Evolutionary conservation across 2,113 vertebrate genomes (phyloP).

Genomic region (Amazona guildingii): DNA sequence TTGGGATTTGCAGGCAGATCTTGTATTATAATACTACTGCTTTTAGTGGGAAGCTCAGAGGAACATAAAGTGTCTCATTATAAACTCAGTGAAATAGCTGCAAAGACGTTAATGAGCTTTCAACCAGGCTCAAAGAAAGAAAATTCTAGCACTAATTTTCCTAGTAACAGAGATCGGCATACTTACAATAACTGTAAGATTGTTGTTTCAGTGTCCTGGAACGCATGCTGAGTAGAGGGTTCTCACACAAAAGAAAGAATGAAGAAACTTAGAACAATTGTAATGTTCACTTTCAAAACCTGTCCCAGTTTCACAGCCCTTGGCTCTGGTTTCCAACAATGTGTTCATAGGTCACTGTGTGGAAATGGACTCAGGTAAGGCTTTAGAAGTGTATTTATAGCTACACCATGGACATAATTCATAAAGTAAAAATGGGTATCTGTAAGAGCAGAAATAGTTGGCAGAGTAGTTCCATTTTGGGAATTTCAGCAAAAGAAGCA

Average conservation of each 20-base stretch:
- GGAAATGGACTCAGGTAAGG: not conserved
- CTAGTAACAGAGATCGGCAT: not conserved
- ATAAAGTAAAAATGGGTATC: not conserved
- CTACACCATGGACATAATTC: not conserved
- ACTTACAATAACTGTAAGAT: not conserved
- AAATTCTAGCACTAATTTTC: not conserved
- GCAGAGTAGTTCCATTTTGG: not conserved
- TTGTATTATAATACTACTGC: not conserved
- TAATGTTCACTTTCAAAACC: not conserved
- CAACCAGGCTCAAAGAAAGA: not conserved
- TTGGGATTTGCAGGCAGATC: conserved; percentile 15
- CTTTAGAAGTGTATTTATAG: conserved; percentile 37
- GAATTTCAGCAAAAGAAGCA: not conserved
- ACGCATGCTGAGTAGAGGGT: not conserved
- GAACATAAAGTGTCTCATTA: not conserved
- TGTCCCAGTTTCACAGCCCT: conserved; percentile 27
- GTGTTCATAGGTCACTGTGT: not conserved
- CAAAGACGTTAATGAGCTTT: conserved; percentile 3
- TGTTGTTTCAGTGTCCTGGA: not conserved
- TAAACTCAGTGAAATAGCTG: not conserved
- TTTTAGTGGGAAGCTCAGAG: not conserved
- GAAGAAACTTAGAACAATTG: not conserved
- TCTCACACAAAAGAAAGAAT: not conserved
- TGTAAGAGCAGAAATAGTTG: not conserved
- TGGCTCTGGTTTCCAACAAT: not conserved